Conservation (phyloP, 2,113 vertebrate genomes). For the Chinchilla lanigera region DNA sequence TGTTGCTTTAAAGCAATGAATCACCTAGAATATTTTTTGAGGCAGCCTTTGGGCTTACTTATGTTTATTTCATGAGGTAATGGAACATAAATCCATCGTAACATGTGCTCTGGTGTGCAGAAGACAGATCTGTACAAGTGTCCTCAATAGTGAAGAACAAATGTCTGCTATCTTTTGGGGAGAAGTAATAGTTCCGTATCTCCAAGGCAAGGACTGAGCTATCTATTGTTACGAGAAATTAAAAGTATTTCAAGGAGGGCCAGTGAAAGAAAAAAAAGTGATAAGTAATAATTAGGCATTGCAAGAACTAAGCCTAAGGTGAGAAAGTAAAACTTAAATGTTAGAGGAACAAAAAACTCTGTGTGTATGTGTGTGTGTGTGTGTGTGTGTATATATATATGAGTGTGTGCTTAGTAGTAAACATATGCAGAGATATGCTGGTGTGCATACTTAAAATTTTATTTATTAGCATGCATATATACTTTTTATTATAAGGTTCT, state of each 20-base stretch:
- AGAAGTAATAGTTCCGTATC: not conserved
- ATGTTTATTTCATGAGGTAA: not conserved
- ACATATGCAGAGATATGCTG: not conserved
- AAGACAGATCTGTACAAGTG: not conserved
- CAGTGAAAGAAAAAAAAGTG: not conserved
- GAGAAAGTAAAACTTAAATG: not conserved
- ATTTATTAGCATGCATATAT: not conserved
- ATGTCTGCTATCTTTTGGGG: not conserved
- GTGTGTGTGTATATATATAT: not conserved
- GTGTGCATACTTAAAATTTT: not conserved
- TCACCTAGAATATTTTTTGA: not conserved
- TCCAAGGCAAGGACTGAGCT: not conserved
- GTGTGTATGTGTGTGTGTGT: not conserved
- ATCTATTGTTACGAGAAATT: not conserved
- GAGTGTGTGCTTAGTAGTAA: not conserved
- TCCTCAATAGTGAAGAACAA: not conserved
- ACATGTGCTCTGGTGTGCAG: not conserved
- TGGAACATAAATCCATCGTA: not conserved
- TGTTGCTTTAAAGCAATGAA: not conserved
- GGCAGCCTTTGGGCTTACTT: not conserved
- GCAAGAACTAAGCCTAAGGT: not conserved
- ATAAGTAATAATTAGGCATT: not conserved
- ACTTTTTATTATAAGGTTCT: not conserved
- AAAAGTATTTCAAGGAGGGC: conserved; percentile 16
- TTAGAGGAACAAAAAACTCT: not conserved